phyloP scores from a whole-genome alignment of 2,113 vertebrate species.

The Solea solea region DNA sequence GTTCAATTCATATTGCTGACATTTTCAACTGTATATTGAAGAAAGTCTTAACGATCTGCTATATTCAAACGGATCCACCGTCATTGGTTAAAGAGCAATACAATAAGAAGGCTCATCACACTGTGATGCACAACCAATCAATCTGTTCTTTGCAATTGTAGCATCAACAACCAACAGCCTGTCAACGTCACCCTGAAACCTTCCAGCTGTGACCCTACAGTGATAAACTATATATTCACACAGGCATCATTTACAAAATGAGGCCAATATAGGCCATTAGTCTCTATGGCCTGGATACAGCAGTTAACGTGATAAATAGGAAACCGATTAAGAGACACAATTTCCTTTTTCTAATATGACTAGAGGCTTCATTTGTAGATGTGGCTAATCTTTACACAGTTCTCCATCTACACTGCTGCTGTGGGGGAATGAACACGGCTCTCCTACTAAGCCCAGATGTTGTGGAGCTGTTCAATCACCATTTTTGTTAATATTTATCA shows the following conservation, averaged over 20 bases:
- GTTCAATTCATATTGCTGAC: slow-evolving; percentile 19
- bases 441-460: slow-evolving; percentile 25
- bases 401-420: slow-evolving; percentile 74
- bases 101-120: slow-evolving; percentile 7
- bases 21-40: slow-evolving; percentile 23
- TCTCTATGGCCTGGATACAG: slow-evolving; percentile 42
- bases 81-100: slow-evolving; percentile 6
- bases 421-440: slow-evolving; percentile 5
- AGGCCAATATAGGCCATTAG: slow-evolving; percentile 47
- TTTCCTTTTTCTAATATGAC: slow-evolving; percentile 69
- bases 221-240: slow-evolving; percentile 36
- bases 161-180: slow-evolving; percentile 32
- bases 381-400: slow-evolving; percentile 72
- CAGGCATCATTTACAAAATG: slow-evolving; percentile 42
- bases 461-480: slow-evolving; percentile 4
- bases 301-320: slow-evolving; percentile 73
- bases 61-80: slow-evolving; percentile 24
- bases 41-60: neutral
- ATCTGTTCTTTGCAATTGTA: neutral
- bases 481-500: slow-evolving; percentile 18
- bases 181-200: slow-evolving; percentile 33
- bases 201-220: slow-evolving; percentile 40
- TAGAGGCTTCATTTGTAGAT: slow-evolving; percentile 73
- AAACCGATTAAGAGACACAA: slow-evolving; percentile 72
- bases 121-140: slow-evolving; percentile 1